Conservation (phyloP, 2,797 vertebrate species). For the Urosaurus nigricauda region DNA sequence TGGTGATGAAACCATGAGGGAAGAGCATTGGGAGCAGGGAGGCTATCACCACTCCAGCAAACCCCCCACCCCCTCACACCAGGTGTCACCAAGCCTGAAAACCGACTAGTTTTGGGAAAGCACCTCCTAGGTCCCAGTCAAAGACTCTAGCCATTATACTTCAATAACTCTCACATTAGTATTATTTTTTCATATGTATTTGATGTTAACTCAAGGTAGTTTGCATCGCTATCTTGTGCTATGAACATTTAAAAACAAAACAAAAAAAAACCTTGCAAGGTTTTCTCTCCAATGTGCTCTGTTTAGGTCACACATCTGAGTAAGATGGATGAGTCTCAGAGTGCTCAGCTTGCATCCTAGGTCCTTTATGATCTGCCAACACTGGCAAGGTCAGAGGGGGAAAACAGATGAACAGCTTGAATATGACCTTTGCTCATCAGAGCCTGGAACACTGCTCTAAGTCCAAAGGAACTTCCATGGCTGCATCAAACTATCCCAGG, state of each 20-base stretch:
- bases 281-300: background rate
- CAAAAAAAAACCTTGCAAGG: background rate
- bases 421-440: slow-evolving; percentile 18
- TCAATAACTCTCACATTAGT: background rate
- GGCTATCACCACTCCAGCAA: no score
- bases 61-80: no score
- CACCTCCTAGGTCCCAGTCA: background rate
- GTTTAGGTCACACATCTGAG: slow-evolving; percentile 3
- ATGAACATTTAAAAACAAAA: background rate
- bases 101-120: no score
- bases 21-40: no score
- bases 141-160: background rate
- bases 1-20: no score
- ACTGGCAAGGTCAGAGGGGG: background rate
- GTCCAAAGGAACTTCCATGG: background rate
- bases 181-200: background rate
- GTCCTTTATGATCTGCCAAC: slow-evolving; percentile 28
- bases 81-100: no score
- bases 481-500: slow-evolving; percentile 18
- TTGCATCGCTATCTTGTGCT: background rate
- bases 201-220: slow-evolving; percentile 17
- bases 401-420: background rate
- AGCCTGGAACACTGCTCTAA: slow-evolving; percentile 6
- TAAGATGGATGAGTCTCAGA: slow-evolving; percentile 22
- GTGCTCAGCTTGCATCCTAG: background rate